Base-by-base conservation (phyloP, 1,140 invertebrate genomes). In the Kradibia gibbosae region DNA sequence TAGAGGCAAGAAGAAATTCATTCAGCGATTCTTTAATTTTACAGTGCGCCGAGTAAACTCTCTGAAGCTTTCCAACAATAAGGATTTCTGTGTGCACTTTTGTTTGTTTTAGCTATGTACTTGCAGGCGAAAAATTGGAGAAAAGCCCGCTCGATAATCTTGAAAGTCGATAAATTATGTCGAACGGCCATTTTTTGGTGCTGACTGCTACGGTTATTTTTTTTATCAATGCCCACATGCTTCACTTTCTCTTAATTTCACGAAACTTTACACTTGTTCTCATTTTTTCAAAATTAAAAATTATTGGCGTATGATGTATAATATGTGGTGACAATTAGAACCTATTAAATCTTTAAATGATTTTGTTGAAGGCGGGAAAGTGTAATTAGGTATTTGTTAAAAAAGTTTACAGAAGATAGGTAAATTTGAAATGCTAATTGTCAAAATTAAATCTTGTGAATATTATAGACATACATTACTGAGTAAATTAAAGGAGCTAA, bases 1-100 rank as follows among this genome's bases (percentile, higher is more conserved):
- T 55, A 57, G 28, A 34, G 4, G 22, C 31, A 15, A 77, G 75
- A 77, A 76, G 57, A 42, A 62, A 42, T 39, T 25, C 73, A n/a
- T 48, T 60, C 28, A 60, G 11, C 53, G 55, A 57, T 73, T 73
- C 48, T 53, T 53, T 28, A 25, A 17, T 34, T 53, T 20, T 22
- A 20, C 50, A 25, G 28, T 20, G 42, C 1, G 8, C 20, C 31
- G 28, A 4, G 3, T 22, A 11, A 7, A 45, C 3, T 45, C 0
- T 70, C 36, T n/a, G 72, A 31, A 55, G 31, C 28, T 42, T 62
- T 42, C 20, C n/a, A 77, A 77, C 75, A 77, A 67, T 77, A 77
- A 77, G 53, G 17, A 77, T 42, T 77, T 77, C 39, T 77, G 60
- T 42, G 15, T 17, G 22, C n/a, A 15, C 71, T 73, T 75, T 75